Percentiles rank a stretch among this genome's conserved stretches.
Conservation (phyloP, 2,888 invertebrate genomes). For the Sesia bembeciformis region DNA sequence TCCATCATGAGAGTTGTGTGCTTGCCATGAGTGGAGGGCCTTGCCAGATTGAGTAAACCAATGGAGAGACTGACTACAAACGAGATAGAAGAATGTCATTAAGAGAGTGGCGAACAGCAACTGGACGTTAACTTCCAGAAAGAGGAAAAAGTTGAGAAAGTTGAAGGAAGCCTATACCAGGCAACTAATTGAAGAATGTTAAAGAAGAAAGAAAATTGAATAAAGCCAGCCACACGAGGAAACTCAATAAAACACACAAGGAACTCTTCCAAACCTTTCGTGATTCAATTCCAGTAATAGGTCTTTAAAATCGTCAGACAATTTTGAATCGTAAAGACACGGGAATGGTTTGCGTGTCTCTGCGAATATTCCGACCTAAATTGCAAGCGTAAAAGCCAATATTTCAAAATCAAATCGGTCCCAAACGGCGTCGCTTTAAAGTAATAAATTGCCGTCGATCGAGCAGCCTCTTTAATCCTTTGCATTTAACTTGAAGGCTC, state of each 20-base stretch:
- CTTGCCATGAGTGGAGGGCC: too few relatives aligned
- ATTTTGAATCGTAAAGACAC: slow-evolving; percentile 6
- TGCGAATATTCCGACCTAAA: slow-evolving; percentile 11
- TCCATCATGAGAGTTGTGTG: too few relatives aligned
- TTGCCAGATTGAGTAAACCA: too few relatives aligned
- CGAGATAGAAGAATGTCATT: too few relatives aligned
- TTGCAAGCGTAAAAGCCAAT: slow-evolving; percentile 32
- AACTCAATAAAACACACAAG: not conserved
- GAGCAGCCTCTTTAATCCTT: slow-evolving; percentile 1
- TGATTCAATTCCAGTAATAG: slow-evolving; percentile 29
- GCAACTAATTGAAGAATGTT: too few relatives aligned
- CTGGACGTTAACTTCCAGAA: too few relatives aligned
- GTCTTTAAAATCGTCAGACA: slow-evolving; percentile 19
- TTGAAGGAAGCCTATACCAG: too few relatives aligned
- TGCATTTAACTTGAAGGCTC: not conserved
- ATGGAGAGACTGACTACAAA: too few relatives aligned
- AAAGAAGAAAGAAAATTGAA: too few relatives aligned
- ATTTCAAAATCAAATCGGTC: slow-evolving; percentile 48
- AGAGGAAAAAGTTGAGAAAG: too few relatives aligned
- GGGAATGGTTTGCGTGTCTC: not conserved
- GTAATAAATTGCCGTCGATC: slow-evolving; percentile 30
- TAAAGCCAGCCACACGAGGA: too few relatives aligned
- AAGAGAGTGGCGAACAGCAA: too few relatives aligned
- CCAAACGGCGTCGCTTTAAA: slow-evolving; percentile 35
- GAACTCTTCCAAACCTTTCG: slow-evolving; percentile 7